phyloP scores from a whole-genome alignment of 2,888 invertebrate species.

The Hydriomena furcata region DNA sequence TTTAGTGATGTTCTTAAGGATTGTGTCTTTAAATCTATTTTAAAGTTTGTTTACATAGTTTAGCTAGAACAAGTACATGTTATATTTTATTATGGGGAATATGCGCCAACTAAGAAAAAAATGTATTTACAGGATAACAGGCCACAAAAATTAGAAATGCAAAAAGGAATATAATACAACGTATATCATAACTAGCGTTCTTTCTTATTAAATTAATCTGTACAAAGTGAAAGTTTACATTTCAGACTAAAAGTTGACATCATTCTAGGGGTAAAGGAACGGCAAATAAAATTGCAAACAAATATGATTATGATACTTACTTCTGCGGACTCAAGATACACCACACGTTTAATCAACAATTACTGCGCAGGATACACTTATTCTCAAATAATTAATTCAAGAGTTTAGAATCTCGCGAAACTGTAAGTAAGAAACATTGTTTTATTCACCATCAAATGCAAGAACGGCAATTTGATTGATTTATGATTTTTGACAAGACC shows the following conservation, averaged over 20 bases:
- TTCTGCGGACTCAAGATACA: constrained; percentile 23
- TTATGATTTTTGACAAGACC: background rate
- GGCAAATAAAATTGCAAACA: constrained; percentile 29
- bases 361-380: constrained; percentile 9
- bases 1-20: too few species aligned
- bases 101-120: too few species aligned
- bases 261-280: constrained; percentile 48
- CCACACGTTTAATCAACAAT: constrained; percentile 12
- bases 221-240: constrained; percentile 56
- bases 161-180: too few species aligned
- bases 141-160: background rate
- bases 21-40: too few species aligned
- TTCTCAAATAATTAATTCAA: constrained; percentile 8
- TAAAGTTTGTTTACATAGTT: too few species aligned
- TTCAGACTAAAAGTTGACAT: constrained; percentile 57
- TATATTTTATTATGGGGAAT: too few species aligned
- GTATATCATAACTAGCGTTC: too few species aligned
- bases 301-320: constrained; percentile 42
- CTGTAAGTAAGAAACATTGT: constrained; percentile 6
- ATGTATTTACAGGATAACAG: too few species aligned
- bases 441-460: constrained; percentile 16
- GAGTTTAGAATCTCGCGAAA: constrained; percentile 14
- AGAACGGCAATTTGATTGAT: constrained; percentile 11
- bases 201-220: constrained; percentile 1
- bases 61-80: too few species aligned